Evolutionary conservation across 2,888 invertebrate genomes (phyloP).

Genomic region (Mellilla xanthometata): DNA sequence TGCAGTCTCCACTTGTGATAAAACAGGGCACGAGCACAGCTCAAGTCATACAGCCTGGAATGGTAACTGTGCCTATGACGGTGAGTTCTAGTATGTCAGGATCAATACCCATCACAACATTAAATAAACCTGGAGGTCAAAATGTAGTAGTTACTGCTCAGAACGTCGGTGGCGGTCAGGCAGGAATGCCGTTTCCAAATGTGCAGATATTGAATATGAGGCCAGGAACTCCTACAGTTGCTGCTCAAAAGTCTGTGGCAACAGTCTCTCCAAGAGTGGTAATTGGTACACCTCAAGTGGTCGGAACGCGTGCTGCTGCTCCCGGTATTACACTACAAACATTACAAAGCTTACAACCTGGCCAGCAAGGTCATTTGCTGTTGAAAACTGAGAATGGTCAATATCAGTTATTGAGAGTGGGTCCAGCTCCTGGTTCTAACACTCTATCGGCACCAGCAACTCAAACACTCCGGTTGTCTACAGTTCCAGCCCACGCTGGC

Average conservation of each 20-base stretch:
- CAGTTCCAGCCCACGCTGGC: slow-evolving; percentile 87
- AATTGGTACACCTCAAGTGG: slow-evolving; percentile 91
- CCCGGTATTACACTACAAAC: slow-evolving; percentile 94
- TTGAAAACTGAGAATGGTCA: slow-evolving; percentile 98
- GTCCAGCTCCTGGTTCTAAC: slow-evolving; percentile 82
- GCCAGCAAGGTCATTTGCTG: slow-evolving; percentile 94
- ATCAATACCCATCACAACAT: slow-evolving; percentile 84
- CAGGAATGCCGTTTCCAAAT: slow-evolving; percentile 85
- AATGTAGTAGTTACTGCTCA: slow-evolving; percentile 83
- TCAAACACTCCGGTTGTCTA: slow-evolving; percentile 92
- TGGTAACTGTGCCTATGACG: slow-evolving; percentile 85
- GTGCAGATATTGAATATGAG: slow-evolving; percentile 94
- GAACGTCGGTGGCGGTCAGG: slow-evolving; percentile 84
- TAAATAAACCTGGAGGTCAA: slow-evolving; percentile 83
- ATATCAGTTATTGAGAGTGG: slow-evolving; percentile 95
- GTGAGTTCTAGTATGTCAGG: slow-evolving; percentile 83
- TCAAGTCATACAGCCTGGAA: slow-evolving; percentile 76
- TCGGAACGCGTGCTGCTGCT: slow-evolving; percentile 90
- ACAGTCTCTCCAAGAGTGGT: slow-evolving; percentile 92
- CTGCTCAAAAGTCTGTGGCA: slow-evolving; percentile 89
- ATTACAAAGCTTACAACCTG: slow-evolving; percentile 92
- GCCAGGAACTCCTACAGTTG: slow-evolving; percentile 86
- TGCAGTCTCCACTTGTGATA: slow-evolving; percentile 75
- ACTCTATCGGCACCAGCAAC: slow-evolving; percentile 83
- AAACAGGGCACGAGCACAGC: slow-evolving; percentile 66